Evolutionary conservation across 2,113 vertebrate species (phyloP), one percentile per base, ranked within the genome.

Genomic region (Ahaetulla prasina): DNA sequence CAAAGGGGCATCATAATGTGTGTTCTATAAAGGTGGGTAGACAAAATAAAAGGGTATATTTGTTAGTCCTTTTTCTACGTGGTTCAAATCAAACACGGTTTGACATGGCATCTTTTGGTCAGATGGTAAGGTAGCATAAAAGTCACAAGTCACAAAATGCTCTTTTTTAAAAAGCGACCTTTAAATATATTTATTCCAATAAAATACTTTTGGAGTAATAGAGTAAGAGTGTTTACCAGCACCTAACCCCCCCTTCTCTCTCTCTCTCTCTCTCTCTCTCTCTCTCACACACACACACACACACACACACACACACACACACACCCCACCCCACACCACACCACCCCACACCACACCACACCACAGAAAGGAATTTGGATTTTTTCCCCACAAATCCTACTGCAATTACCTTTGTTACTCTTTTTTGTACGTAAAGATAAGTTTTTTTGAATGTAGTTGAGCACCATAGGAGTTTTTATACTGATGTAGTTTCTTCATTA

Each of bases 401-500:
- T 87, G 30, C 20, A 91, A 49, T 35, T 22, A 30, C 27, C 57
- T 47, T 47, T 47, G 1, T 47, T 47, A 12, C 16, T 35, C 85
- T 54, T 45, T 92, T 2, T 92, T 84, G 8, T 89, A 2, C 84
- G 35, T 22, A 47, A 88, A 12, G 39, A n/a, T 57, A n/a, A 92
- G 16, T 8, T 23, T 10, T 3, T 35, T 52, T 45, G 9, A 85
- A 85, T 86, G 53, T 20, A n/a, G 27, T 57, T 85, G 90, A 86
- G 14, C 54, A 85, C 53, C 30, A 49, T 30, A 11, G 7, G 10
- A 45, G 14, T 55, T 80, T 89, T 92, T 85, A 85, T 45, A 89
- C 23, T 89, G 49, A 92, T 54, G 54, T 85, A 60, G n/a, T 85
- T 85, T 20, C 45, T 60, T 89, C 88, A 92, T 74, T 88, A 60